These are phyloP conservation scores for Percopsis transmontana DNA, from an alignment of 2,113 vertebrate genomes.

Conservation along the genomic window DNA sequence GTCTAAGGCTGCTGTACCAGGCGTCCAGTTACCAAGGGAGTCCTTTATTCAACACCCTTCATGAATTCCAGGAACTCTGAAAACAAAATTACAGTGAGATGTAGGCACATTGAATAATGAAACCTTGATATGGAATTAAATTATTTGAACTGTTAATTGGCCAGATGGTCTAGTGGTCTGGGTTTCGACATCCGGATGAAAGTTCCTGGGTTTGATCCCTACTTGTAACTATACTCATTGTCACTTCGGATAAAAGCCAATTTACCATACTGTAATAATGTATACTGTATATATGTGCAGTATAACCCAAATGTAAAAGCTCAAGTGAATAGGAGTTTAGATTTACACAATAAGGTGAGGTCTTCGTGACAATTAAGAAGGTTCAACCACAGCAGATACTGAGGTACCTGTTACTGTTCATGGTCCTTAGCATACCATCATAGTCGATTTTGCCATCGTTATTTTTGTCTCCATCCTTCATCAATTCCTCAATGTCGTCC, in stretches of 20 bases:
- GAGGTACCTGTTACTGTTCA: no score
- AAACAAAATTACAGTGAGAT: constrained; percentile 6
- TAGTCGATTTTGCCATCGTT: constrained; percentile 84
- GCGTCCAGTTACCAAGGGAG: background rate
- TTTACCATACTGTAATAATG: no score
- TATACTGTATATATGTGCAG: no score
- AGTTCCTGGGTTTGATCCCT: no score
- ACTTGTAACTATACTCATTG: no score
- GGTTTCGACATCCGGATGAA: no score
- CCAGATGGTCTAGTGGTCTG: no score
- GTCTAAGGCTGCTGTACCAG: background rate
- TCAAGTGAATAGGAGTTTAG: background rate
- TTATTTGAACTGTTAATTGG: no score
- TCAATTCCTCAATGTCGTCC: constrained; percentile 81
- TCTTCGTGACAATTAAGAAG: background rate
- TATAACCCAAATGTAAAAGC: background rate
- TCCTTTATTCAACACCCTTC: constrained; percentile 78
- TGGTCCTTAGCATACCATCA: constrained; percentile 65
- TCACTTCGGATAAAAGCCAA: no score
- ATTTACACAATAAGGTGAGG: background rate
- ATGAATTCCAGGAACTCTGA: constrained; percentile 81
- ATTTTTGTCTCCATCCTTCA: constrained; percentile 84
- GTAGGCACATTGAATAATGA: no score
- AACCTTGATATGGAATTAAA: no score
- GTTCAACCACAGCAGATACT: background rate